These are phyloP conservation scores for Meloidogyne chitwoodi DNA, from an alignment of 1,140 invertebrate species.

Conservation along the genomic window DNA sequence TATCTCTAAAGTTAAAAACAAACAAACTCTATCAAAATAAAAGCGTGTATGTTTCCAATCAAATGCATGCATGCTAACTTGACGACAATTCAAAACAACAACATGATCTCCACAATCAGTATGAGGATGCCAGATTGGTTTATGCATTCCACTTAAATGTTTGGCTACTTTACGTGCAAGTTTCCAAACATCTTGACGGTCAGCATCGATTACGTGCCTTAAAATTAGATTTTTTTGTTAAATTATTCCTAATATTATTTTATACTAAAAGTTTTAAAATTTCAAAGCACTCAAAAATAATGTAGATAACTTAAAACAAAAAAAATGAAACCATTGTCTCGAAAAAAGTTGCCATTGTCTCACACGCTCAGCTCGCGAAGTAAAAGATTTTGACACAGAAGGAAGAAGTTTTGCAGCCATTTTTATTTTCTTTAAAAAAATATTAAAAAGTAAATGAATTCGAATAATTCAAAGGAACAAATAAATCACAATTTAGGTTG, in stretches of 20 bases:
- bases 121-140: constrained; percentile 58
- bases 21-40: constrained; percentile 48
- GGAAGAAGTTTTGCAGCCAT: not conserved
- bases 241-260: no score
- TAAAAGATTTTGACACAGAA: not conserved
- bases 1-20: not conserved
- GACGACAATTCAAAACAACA: constrained; percentile 54
- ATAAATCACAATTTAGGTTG: no score
- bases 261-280: no score
- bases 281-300: no score
- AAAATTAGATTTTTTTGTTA: not conserved
- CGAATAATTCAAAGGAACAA: no score
- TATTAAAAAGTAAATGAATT: no score
- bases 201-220: constrained; percentile 1
- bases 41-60: constrained; percentile 58
- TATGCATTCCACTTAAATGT: constrained; percentile 46
- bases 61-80: constrained; percentile 58
- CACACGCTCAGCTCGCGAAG: constrained; percentile 41
- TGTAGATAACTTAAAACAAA: constrained; percentile 50
- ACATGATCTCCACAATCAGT: constrained; percentile 60
- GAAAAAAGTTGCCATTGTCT: constrained; percentile 45
- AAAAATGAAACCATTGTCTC: constrained; percentile 58
- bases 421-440: not conserved
- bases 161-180: constrained; percentile 55
- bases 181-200: constrained; percentile 43